Conservation (phyloP, 2,888 invertebrate species). For the Malthinus seriepunctatus region DNA sequence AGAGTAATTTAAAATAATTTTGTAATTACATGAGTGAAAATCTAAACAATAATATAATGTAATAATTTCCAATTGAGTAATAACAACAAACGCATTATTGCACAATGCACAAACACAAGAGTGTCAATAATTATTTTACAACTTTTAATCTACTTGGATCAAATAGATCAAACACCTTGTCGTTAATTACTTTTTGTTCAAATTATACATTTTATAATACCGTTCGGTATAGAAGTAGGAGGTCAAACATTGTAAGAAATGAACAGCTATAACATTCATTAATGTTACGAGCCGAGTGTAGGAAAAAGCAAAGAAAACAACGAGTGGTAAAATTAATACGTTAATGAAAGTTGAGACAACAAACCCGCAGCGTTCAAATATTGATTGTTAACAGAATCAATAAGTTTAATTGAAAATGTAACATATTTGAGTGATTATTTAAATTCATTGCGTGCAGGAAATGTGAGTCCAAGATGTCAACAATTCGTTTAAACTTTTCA, state of each 20-base stretch:
- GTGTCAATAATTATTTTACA: too few relatives aligned
- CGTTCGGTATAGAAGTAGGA: slow-evolving; percentile 11
- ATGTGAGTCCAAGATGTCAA: not conserved
- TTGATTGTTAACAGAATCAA: not conserved
- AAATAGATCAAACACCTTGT: too few relatives aligned
- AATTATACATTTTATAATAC: not conserved
- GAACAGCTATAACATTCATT: slow-evolving; percentile 12
- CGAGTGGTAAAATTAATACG: not conserved
- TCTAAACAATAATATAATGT: too few relatives aligned
- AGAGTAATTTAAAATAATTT: too few relatives aligned
- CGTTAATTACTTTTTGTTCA: too few relatives aligned
- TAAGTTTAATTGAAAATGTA: slow-evolving; percentile 1
- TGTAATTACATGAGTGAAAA: too few relatives aligned
- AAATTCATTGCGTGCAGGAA: too few relatives aligned
- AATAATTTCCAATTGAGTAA: too few relatives aligned
- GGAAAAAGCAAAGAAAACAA: slow-evolving; percentile 13
- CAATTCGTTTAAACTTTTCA: not conserved
- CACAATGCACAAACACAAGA: too few relatives aligned
- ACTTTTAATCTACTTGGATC: too few relatives aligned
- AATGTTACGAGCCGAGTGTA: slow-evolving; percentile 8
- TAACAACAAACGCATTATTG: too few relatives aligned
- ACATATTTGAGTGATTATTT: not conserved
- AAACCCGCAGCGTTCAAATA: too few relatives aligned
- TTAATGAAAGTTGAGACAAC: not conserved
- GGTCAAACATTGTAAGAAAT: slow-evolving; percentile 11